Evolutionary conservation across 2,113 vertebrate species (phyloP), one percentile per base, ranked within the genome.

Genomic region (Naja naja): DNA sequence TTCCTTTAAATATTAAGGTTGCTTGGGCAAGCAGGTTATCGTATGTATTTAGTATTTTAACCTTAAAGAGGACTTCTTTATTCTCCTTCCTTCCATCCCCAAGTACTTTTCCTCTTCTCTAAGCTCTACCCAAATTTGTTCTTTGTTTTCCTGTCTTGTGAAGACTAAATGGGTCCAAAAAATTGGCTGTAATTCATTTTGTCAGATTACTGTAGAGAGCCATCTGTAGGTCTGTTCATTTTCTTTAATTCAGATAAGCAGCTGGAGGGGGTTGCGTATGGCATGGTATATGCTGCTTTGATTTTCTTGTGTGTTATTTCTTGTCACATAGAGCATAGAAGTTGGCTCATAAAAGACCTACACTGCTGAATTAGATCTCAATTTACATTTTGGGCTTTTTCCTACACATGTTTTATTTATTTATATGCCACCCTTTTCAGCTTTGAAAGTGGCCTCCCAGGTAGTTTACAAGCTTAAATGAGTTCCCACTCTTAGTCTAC

Each of bases 221-320:
- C 95, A 97, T 98, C 96, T 98, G 95, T 95, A 96, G 95, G 89
- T 96, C 89, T 94, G 92, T 95, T 94, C 69, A 93, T 94, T 97
- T 90, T 92, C 91, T 95, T 95, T 97, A 93, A 97, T 97, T 97
- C 96, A 97, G 94, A 91, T 96, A 96, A 98, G 97, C 98, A 98
- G 96, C 97, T 98, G 97, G 95, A 97, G 96, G 95, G 74, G 54
- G 92, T 95, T 98, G 95, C 98, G 98, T 97, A 97, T 98, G 98
- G 97, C 97, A 88, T 95, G 95, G 94, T 90, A 90, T 92, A 85
- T 22, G 45, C 91, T 93, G 89, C 92, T 74, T 92, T 89, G 54
- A 90, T 90, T 47, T 94, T 93, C 92, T 69, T 30, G 94, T 95
- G 34, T 97, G 45, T 90, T 94, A 85, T 95, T 91, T 95, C 30